Base-by-base conservation (phyloP, 2,888 invertebrate genomes). In the Dorcus parallelipipedus region DNA sequence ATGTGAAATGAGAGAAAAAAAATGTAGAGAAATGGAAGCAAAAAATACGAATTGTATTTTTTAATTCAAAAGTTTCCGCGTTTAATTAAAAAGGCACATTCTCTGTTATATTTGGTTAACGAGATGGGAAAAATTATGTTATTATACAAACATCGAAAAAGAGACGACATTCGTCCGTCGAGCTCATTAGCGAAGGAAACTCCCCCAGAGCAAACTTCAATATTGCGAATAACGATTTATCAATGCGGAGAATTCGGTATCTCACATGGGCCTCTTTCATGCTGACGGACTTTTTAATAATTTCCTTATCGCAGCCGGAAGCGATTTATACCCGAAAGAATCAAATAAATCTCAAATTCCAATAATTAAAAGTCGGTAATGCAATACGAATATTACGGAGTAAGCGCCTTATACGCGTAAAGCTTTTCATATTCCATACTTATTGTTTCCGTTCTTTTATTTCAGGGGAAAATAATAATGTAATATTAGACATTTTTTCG, bases 171-270 rank as follows among this genome's bases (percentile, higher is more conserved):
- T 23, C n/a, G 14, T 9, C 23, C 23, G 23, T 45, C 26, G 39
- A 60, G 62, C 62, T 62, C 62, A 59, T 62, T 62, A 62, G 59
- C 38, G 23, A 39, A 20, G 14, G 10, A 38, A 20, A 38, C 51
- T 60, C 63, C 66, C 63, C 66, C 62, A 58, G 60, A 54, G 59
- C 58, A 66, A 64, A 63, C 64, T 64, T 60, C 61, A 64, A 66
- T 66, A 66, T 64, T 60, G 55, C 61, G 59, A 64, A 61, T 63
- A 56, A 58, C 60, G 66, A 64, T 62, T 66, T 64, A 62, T 63
- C 66, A 64, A 63, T 62, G 54, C 57, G 38, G 53, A 20, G 33
- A 49, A 33, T 53, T 49, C 49, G 52, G 54, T 52, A 54, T 56
- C 26, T 53, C 56, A 54, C 60, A 59, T 64, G 63, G 42, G 45